These are phyloP conservation scores for Lutraria rhynchaena DNA, from an alignment of 1,140 invertebrate species.

Conservation along the genomic window DNA sequence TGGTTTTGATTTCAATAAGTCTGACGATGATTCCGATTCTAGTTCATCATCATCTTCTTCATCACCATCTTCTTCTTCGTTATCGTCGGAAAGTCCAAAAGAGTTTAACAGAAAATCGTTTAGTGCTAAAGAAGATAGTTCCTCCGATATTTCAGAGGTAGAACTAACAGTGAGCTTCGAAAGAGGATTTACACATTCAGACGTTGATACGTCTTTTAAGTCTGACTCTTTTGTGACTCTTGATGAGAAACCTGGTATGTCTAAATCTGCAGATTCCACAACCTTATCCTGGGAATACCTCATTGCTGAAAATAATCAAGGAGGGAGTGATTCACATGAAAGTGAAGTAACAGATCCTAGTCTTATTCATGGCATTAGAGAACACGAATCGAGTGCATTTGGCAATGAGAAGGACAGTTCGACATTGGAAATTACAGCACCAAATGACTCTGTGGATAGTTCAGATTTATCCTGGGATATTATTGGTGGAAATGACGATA, in stretches of 20 bases:
- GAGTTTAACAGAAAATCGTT: no score
- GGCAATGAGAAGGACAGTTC: background rate
- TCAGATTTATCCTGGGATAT: constrained; percentile 3
- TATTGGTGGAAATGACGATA: background rate
- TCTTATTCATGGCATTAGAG: background rate
- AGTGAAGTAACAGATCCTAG: background rate
- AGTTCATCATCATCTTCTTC: background rate
- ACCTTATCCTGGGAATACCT: background rate
- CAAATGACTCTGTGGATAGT: no score
- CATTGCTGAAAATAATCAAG: constrained; percentile 5
- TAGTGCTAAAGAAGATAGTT: background rate
- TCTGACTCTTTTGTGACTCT: no score
- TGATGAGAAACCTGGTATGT: background rate
- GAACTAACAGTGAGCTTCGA: background rate
- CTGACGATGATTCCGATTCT: background rate
- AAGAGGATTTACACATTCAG: background rate
- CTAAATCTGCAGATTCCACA: constrained; percentile 1
- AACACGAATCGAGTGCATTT: background rate
- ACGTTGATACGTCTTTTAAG: no score
- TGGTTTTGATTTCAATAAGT: background rate
- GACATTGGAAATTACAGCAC: background rate
- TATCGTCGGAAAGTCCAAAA: no score
- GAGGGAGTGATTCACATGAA: background rate
- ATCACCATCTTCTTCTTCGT: background rate
- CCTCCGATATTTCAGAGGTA: background rate